Percentiles rank a stretch among this genome's conserved stretches.
Conservation (phyloP, 2,797 vertebrate genomes). For the Betta splendens region DNA sequence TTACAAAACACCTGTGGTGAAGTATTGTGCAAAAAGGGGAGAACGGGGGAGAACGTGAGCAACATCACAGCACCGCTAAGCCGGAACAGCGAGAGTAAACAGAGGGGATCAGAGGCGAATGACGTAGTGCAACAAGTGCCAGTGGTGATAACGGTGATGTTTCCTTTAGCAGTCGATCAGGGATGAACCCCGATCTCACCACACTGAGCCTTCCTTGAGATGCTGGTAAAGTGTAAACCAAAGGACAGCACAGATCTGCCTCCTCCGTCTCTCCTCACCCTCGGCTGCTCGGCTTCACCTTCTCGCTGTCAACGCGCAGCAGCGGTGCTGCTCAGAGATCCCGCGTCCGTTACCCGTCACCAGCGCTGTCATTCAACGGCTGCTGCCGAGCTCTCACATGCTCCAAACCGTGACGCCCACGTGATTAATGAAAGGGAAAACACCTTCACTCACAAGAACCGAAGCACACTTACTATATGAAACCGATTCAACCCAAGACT, state of each 20-base stretch:
- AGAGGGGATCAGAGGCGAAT: slow-evolving; percentile 53
- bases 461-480: slow-evolving; percentile 23
- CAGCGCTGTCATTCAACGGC: slow-evolving; percentile 41
- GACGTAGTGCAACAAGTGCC: slow-evolving; percentile 57
- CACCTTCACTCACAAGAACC: slow-evolving; percentile 22
- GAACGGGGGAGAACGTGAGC: slow-evolving; percentile 64
- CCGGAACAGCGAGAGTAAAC: slow-evolving; percentile 62
- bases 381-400: slow-evolving; percentile 21
- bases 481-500: slow-evolving; percentile 22
- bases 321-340: too few species aligned
- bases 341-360: too few species aligned
- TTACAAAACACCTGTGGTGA: slow-evolving; percentile 80
- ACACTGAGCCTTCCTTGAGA: slow-evolving; percentile 30
- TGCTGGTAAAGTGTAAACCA: slow-evolving; percentile 51
- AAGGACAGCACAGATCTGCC: slow-evolving; percentile 22
- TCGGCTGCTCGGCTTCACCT: slow-evolving; percentile 37
- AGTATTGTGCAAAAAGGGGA: slow-evolving; percentile 76
- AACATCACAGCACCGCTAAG: slow-evolving; percentile 64
- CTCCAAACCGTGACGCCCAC: slow-evolving; percentile 33
- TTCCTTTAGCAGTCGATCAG: slow-evolving; percentile 43
- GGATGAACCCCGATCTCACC: slow-evolving; percentile 18
- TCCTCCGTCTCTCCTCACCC: slow-evolving; percentile 24
- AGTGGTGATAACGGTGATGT: slow-evolving; percentile 44
- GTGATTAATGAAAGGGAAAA: slow-evolving; percentile 27
- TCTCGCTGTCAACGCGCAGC: slow-evolving; percentile 38